Conservation (phyloP, 1,140 invertebrate genomes). For the Drosophila nebulosa region DNA sequence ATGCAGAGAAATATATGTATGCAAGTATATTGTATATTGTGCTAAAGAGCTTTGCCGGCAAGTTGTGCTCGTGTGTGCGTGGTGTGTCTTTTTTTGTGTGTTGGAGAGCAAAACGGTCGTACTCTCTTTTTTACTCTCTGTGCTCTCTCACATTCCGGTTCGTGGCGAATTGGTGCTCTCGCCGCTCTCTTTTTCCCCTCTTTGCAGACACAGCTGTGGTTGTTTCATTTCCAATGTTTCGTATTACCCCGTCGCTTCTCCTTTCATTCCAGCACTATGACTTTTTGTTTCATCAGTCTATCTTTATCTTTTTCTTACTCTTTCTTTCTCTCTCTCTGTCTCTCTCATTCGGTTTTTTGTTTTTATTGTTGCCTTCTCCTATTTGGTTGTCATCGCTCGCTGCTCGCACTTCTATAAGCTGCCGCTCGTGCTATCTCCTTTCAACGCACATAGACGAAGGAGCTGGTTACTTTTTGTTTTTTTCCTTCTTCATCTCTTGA, state of each 20-base stretch:
- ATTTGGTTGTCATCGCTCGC: background rate
- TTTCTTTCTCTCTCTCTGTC: conserved; percentile 3
- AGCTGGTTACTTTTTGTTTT: conserved; percentile 40
- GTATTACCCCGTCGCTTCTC: conserved; percentile 32
- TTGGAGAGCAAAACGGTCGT: conserved; percentile 7
- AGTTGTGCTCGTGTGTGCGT: conserved; percentile 45
- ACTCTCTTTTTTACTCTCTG: background rate
- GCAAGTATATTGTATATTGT: no score
- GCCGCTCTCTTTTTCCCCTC: conserved; percentile 35
- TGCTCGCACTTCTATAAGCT: conserved; percentile 26
- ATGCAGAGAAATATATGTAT: no score
- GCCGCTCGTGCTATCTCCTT: conserved; percentile 48
- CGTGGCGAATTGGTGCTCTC: conserved; percentile 24
- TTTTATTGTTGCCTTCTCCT: conserved; percentile 34
- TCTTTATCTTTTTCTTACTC: no score
- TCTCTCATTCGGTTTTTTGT: background rate
- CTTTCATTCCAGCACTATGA: conserved; percentile 5
- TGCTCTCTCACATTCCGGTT: conserved; percentile 5
- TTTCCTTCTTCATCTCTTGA: conserved; percentile 13
- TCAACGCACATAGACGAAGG: conserved; percentile 40
- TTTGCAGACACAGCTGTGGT: conserved; percentile 42
- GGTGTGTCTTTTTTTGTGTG: conserved; percentile 34
- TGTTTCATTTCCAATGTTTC: conserved; percentile 22
- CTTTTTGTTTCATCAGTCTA: background rate
- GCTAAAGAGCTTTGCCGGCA: conserved; percentile 44